phyloP scores from a whole-genome alignment of 2,113 vertebrate species.

The Notarius lentiginosus region DNA sequence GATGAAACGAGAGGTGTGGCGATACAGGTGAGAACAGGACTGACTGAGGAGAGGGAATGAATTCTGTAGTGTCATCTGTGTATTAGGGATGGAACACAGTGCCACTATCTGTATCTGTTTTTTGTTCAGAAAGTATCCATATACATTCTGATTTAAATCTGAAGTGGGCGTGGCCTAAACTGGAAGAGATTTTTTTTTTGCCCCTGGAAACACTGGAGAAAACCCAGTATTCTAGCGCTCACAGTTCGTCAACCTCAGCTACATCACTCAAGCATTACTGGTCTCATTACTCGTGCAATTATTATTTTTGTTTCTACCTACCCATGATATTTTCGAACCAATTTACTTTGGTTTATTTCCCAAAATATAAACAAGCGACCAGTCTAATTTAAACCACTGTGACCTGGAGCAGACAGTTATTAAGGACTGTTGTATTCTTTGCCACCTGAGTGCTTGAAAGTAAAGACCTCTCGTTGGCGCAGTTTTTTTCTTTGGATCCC shows the following conservation, averaged over 20 bases:
- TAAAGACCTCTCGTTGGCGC: neutral
- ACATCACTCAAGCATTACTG: neutral
- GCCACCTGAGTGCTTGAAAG: neutral
- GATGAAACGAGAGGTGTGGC: slow-evolving; percentile 66
- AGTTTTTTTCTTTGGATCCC: neutral
- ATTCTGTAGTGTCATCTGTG: neutral
- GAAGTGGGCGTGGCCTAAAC: neutral
- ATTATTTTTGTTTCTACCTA: neutral
- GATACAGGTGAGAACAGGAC: slow-evolving; percentile 65
- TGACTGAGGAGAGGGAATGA: neutral
- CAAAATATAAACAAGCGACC: neutral
- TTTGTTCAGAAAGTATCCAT: neutral
- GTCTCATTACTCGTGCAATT: neutral
- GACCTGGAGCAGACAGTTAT: neutral
- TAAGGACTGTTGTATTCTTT: neutral
- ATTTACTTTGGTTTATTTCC: neutral
- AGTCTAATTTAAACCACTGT: neutral
- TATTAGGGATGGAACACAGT: neutral
- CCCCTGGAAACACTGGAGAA: neutral
- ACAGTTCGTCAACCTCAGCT: neutral
- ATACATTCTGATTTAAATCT: neutral
- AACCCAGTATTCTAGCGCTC: neutral
- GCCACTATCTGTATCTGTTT: neutral
- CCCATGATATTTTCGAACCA: neutral
- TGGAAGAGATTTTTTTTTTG: neutral